Percentiles rank a stretch among this genome's conserved stretches.
phyloP scores from a whole-genome alignment of 2,888 invertebrate species.

The Litoditis marina region DNA sequence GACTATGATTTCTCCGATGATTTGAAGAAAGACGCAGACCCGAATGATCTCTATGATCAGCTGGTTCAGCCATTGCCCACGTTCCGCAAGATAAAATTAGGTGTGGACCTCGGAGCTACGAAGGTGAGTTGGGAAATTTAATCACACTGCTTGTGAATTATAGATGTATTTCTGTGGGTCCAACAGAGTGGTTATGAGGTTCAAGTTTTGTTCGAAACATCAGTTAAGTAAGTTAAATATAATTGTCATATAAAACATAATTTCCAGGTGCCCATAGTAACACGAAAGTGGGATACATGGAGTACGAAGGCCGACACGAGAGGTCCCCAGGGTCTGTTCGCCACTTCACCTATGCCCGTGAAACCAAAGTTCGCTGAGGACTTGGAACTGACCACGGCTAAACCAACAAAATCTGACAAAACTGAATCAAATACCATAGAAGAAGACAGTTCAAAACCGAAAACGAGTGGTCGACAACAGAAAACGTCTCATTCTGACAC shows the following conservation, averaged over 20 bases:
- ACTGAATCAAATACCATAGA: too few species aligned
- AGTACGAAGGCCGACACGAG: conserved; percentile 21
- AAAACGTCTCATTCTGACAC: too few species aligned
- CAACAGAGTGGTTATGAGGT: too few species aligned
- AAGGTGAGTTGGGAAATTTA: conserved; percentile 26
- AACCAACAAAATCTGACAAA: not conserved
- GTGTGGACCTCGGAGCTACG: conserved; percentile 30
- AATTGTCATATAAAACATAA: too few species aligned
- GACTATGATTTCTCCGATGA: conserved; percentile 43
- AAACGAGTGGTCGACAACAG: too few species aligned
- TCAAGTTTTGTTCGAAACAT: too few species aligned
- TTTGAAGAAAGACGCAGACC: conserved; percentile 29
- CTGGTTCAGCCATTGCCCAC: conserved; percentile 34
- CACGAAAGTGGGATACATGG: conserved; percentile 31
- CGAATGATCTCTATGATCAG: conserved; percentile 37
- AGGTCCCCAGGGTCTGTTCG: conserved; percentile 11
- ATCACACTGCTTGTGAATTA: not conserved
- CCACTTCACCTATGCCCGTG: conserved; percentile 13
- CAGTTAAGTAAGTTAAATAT: too few species aligned
- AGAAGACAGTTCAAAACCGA: too few species aligned
- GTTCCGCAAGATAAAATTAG: conserved; percentile 31
- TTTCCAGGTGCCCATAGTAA: conserved; percentile 36
- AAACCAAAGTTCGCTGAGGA: conserved; percentile 6
- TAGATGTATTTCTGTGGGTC: not conserved
- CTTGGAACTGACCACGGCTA: not conserved